phyloP scores from a whole-genome alignment of 2,113 vertebrate genomes.

The Chroicocephalus ridibundus region DNA sequence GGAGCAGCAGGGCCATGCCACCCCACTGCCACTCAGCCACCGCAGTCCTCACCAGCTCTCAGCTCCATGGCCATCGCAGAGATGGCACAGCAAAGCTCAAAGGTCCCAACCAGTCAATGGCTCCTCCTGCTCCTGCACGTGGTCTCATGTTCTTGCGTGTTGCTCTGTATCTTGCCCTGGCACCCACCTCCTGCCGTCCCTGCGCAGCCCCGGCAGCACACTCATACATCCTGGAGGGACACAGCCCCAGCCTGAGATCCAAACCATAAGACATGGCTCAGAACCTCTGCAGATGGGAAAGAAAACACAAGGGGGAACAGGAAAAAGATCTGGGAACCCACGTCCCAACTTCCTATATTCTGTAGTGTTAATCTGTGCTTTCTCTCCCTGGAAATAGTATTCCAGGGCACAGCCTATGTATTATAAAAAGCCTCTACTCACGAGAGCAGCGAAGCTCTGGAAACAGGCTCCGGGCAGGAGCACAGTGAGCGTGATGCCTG shows the following conservation, averaged over 20 bases:
- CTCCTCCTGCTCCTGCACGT: background rate
- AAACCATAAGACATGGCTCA: background rate
- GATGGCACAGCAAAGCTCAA: background rate
- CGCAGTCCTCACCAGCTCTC: background rate
- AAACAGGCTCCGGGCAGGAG: background rate
- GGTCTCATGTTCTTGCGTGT: rapidly evolving
- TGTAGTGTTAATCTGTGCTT: background rate
- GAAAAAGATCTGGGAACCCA: background rate
- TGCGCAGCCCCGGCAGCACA: rapidly evolving
- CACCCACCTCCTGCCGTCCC: background rate
- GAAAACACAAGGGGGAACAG: background rate
- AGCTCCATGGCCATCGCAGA: background rate
- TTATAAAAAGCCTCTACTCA: background rate
- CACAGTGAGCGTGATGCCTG: rapidly evolving
- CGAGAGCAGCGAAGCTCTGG: background rate
- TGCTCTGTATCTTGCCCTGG: background rate
- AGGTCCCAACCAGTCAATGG: background rate
- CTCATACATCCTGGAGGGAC: background rate
- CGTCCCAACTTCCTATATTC: background rate
- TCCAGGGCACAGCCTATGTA: background rate
- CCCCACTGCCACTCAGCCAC: background rate
- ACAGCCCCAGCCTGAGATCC: background rate
- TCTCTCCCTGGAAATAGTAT: background rate
- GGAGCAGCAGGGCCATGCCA: background rate
- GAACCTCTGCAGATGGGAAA: background rate